Conservation (phyloP, 2,113 vertebrate genomes). For the Empidonax alnorum region DNA sequence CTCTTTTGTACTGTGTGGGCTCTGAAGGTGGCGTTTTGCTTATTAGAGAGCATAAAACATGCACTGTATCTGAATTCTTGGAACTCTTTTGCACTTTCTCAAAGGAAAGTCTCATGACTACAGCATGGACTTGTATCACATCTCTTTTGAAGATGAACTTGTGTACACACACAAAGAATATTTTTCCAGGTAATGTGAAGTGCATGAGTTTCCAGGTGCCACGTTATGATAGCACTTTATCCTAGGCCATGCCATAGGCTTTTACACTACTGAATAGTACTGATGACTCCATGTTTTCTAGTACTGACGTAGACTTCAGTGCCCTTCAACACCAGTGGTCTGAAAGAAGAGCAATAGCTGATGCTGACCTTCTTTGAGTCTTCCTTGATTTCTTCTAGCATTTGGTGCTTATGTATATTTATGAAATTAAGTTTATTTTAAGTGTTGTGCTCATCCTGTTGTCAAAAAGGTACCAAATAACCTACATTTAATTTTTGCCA, state of each 20-base stretch:
- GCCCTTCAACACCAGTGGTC: not conserved
- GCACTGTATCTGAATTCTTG: not conserved
- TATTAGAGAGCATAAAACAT: not conserved
- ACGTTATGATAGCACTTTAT: not conserved
- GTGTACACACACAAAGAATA: not conserved
- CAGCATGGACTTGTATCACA: not conserved
- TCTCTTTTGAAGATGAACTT: not conserved
- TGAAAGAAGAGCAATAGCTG: not conserved
- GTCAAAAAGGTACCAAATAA: not conserved
- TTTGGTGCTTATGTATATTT: not conserved
- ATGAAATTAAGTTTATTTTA: not conserved
- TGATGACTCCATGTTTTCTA: not conserved
- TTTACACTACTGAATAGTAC: not conserved
- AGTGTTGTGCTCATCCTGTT: not conserved
- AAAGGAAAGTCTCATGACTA: not conserved
- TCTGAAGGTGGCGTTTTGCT: not conserved
- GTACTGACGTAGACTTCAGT: not conserved
- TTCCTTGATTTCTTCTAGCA: not conserved
- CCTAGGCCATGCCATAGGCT: not conserved
- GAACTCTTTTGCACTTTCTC: not conserved
- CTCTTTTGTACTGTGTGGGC: not conserved
- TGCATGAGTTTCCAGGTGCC: not conserved
- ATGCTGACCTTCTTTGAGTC: not conserved
- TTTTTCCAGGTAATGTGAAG: not conserved
- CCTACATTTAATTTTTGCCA: not conserved